Evolutionary conservation across 2,888 invertebrate species (phyloP), one percentile per base, ranked within the genome.

Genomic region (Drosophila lutescens): DNA sequence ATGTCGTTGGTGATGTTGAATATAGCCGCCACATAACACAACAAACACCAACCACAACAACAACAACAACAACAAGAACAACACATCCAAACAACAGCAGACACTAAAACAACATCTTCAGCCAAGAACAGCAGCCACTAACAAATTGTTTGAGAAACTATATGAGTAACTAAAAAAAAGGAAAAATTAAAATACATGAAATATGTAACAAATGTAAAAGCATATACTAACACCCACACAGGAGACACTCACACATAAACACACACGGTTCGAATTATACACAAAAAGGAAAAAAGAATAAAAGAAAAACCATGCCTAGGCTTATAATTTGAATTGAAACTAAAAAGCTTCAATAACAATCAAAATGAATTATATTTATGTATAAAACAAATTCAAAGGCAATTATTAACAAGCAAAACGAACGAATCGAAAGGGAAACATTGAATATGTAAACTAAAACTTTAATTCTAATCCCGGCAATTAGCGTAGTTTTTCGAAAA

Each of bases 261-360:
- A 59, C 66, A 78, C 60, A 73, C 70, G 58, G 74, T 80, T 76
- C 77, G 88, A 79, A 74, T 82, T 75, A 82, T 85, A 85, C 89
- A 87, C 89, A 88, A 57, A 40, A 41, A 49, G n/a, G 38, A 54
- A 40, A 62, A 40, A 58, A 55, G 55, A 58, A 68, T 54, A 56
- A 55, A 56, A 73, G 60, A 62, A 49, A 66, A 55, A 47, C 55
- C 54, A 66, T 74, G 83, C 78, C 70, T 88, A 86, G 86, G 78
- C 86, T 86, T 88, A 77, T 88, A 69, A 87, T 79, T 79, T 83
- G 46, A 74, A 76, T 74, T 77, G 76, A 73, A 79, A 77, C 66
- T 69, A 60, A 72, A 13, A 44, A 73, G 72, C 60, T 66, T 75
- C 59, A 82, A 86, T 55, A 76, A 76, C 71, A 80, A 83, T 77